A percentile compares a stretch with the other conserved stretches of the same genome.
These are phyloP conservation scores for Spizella passerina DNA, from an alignment of 2,797 vertebrate species.

Conservation along the genomic window DNA sequence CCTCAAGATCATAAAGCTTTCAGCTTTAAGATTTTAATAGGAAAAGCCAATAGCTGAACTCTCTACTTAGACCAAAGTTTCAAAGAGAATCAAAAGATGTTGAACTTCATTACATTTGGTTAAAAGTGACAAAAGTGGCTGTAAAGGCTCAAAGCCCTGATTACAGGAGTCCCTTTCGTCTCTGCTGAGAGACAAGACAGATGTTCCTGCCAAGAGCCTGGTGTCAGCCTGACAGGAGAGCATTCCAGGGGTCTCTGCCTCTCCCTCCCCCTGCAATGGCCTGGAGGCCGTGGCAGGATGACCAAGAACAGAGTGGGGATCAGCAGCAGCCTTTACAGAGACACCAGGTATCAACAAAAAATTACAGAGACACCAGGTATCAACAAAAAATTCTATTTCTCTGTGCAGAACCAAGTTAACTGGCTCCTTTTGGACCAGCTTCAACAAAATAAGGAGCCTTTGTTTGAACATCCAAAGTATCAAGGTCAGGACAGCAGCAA, in stretches of 20 bases:
- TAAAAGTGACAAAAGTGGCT: not conserved
- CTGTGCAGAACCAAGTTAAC: not conserved
- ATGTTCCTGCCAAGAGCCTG: not conserved
- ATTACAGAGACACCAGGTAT: not conserved
- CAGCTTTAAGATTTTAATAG: not conserved
- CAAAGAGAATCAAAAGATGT: not conserved
- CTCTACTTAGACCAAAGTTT: not conserved
- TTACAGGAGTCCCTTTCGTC: not conserved
- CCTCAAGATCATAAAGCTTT: not conserved
- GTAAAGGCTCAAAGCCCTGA: not conserved
- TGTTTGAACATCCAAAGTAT: constrained; percentile 25
- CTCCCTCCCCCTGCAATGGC: not conserved
- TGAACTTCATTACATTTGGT: not conserved
- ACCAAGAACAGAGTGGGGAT: not conserved
- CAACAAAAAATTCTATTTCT: not conserved
- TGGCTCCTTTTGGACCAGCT: not conserved
- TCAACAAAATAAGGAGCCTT: constrained; percentile 27
- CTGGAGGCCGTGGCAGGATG: not conserved
- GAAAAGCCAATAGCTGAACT: not conserved
- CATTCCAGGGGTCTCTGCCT: not conserved
- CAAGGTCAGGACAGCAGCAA: constrained; percentile 70
- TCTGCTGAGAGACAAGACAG: not conserved
- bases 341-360: not conserved
- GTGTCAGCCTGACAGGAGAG: not conserved
- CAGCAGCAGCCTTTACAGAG: not conserved